Conservation (phyloP, 2,113 vertebrate genomes). For the Fregata magnificens region DNA sequence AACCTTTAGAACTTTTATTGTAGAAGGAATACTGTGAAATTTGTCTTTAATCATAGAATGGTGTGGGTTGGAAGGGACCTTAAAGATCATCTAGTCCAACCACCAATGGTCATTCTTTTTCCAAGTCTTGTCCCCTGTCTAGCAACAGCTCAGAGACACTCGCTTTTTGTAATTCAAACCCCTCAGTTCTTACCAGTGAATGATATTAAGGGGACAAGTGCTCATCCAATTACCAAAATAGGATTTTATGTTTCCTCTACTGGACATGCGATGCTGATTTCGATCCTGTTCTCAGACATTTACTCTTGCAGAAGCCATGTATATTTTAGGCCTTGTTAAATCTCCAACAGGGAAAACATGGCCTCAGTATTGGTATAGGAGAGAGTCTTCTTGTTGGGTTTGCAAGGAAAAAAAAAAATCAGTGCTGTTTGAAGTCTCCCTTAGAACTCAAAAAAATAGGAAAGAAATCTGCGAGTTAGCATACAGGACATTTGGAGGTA, state of each 20-base stretch:
- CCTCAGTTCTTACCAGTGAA: background rate
- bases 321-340: background rate
- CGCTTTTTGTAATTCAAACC: background rate
- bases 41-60: background rate
- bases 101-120: rapidly evolving
- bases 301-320: background rate
- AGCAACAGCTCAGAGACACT: background rate
- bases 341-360: background rate
- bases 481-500: rapidly evolving
- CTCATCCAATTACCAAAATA: background rate
- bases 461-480: background rate
- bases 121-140: background rate
- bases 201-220: background rate
- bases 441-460: background rate
- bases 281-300: background rate
- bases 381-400: background rate
- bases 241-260: background rate
- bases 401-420: background rate
- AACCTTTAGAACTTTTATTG: background rate
- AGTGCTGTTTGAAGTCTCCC: background rate
- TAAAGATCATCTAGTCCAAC: background rate
- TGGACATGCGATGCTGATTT: background rate
- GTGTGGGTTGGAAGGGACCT: background rate
- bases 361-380: background rate
- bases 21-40: background rate